Evolutionary conservation across 2,888 invertebrate species (phyloP).

Genomic region (Pyralis farinalis): DNA sequence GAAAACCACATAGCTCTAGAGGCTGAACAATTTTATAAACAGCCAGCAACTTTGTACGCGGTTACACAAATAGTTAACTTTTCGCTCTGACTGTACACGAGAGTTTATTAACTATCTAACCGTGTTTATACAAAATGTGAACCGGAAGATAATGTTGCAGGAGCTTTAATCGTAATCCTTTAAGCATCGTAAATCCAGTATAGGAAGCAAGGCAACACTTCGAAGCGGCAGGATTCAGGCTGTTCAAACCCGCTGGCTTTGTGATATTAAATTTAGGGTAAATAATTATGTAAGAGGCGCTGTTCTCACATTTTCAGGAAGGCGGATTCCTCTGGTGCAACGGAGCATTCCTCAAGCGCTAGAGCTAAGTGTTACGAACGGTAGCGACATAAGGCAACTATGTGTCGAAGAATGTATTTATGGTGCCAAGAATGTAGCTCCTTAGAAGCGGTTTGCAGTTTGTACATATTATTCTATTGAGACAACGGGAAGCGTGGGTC

Average conservation of each 20-base stretch:
- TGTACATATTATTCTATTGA: conserved; percentile 17
- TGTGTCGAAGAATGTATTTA: conserved; percentile 79
- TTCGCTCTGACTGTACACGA: conserved; percentile 9
- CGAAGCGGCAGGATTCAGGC: conserved; percentile 47
- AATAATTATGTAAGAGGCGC: conserved; percentile 55
- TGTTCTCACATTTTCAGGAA: conserved; percentile 45
- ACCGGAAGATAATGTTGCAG: conserved; percentile 38
- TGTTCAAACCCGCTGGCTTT: conserved; percentile 45
- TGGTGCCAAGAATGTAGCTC: conserved; percentile 73
- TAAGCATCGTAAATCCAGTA: conserved; percentile 56
- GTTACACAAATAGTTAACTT: conserved; percentile 7
- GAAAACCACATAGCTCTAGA: background rate
- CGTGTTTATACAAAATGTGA: conserved; percentile 19
- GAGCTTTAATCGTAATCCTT: conserved; percentile 47
- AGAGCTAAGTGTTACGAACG: conserved; percentile 57
- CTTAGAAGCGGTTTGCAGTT: conserved; percentile 47
- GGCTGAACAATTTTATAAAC: background rate
- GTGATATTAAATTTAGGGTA: conserved; percentile 53
- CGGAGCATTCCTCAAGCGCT: conserved; percentile 60
- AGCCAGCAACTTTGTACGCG: background rate
- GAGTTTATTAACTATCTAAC: conserved; percentile 14
- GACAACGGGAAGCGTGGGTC: conserved; percentile 6
- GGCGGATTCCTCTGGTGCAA: conserved; percentile 56
- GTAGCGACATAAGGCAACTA: conserved; percentile 71
- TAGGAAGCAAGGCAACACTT: conserved; percentile 60